Evolutionary conservation across 2,888 invertebrate genomes (phyloP), one percentile per base, ranked within the genome.

Genomic region (Monochamus alternatus): DNA sequence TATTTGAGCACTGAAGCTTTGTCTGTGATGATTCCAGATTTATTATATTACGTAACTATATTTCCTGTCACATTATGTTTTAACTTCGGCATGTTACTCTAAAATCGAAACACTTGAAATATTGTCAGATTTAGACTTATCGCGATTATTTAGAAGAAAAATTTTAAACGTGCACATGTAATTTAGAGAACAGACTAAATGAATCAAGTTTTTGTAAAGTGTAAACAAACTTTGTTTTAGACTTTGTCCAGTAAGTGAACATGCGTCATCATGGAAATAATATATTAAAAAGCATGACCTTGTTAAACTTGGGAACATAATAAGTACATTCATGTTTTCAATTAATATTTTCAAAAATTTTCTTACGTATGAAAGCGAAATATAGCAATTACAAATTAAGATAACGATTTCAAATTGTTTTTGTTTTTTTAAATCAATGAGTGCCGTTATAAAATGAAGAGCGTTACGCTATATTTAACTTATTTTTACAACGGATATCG

Each of bases 211-310:
- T 58, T 68, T 52, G 30, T 68, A 65, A 51, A 68, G 55, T 47
- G 60, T 72, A 72, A 62, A 72, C 72, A 31, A 44, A 51, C 60
- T 22, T 22, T 44, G 47, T 14, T 14, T 72, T 65, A 72, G 72
- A 63, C 63, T 72, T 72, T 63, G 72, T 43, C 14, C 63, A 55
- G 22, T 52, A 14, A n/a, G 30, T 31, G 63, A 31, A n/a, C 31
- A 58, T 55, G 55, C 64, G 72, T 64, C 14, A 55, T 22, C 64
- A 72, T 30, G 2, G 44, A 72, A 64, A 47, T 64, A 32, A 72
- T 1, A 22, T 52, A 72, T 38, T 47, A 65, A 64, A 72, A 55
- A 64, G 2, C 31, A 62, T 51, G 55, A 68, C 68, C 68, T 68
- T 68, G 68, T 22, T n/a, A n/a, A 31, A 55, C 14, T 38, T 38